Conservation (phyloP, 2,113 vertebrate genomes). For the Potamarius usumacintae region DNA sequence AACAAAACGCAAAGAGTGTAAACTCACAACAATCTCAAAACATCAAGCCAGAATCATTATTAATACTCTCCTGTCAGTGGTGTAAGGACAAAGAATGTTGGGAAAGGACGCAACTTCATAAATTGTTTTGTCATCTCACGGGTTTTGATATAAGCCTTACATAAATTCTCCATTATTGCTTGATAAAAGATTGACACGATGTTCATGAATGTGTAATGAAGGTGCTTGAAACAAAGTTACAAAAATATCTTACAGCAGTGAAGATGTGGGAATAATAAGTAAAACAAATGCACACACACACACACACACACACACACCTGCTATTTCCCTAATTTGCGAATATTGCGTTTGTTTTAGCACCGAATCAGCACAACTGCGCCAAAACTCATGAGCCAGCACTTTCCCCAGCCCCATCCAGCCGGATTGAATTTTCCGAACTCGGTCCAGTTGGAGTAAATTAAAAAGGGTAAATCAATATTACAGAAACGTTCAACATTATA, state of each 20-base stretch:
- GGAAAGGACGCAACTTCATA: background rate
- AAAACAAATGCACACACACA: background rate
- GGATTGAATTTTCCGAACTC: background rate
- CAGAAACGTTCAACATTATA: slow-evolving; percentile 1
- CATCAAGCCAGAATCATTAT: background rate
- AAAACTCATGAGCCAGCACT: slow-evolving; percentile 5
- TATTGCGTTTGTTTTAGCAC: background rate
- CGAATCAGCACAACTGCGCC: background rate
- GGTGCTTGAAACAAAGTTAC: background rate
- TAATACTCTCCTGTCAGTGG: background rate
- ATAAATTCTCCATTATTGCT: background rate
- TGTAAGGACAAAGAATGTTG: background rate
- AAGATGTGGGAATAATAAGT: background rate
- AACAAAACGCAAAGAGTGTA: too few species aligned
- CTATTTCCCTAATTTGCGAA: slow-evolving; percentile 1
- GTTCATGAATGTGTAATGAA: slow-evolving; percentile 12
- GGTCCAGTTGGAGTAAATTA: slow-evolving; percentile 39
- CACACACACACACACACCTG: background rate
- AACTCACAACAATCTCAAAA: background rate
- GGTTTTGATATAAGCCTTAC: background rate
- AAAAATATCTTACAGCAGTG: background rate
- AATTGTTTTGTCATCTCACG: background rate
- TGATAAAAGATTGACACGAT: background rate
- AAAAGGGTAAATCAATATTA: slow-evolving; percentile 46
- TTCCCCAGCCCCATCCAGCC: background rate